A percentile compares a stretch with the other conserved stretches of the same genome.
phyloP scores from a whole-genome alignment of 2,888 invertebrate species.

The Dioctria rufipes region DNA sequence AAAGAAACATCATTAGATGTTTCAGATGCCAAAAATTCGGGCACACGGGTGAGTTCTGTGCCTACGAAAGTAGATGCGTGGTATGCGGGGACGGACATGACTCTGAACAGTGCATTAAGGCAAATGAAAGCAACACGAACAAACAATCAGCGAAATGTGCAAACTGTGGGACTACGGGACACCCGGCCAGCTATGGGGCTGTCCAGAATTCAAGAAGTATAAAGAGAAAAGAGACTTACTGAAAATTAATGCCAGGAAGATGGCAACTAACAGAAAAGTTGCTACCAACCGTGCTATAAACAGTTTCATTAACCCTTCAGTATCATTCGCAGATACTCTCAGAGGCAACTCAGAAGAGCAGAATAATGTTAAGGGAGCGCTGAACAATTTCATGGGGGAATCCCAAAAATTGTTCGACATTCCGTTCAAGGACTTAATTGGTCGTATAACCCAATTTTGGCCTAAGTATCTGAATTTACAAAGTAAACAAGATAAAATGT shows the following conservation, averaged over 20 bases:
- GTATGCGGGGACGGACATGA: not conserved
- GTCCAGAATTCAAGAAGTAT: not conserved
- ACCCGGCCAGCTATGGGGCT: not conserved
- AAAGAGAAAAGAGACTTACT: not conserved
- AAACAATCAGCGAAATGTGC: not conserved
- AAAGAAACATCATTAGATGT: not conserved
- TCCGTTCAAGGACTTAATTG: not conserved
- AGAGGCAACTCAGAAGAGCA: not conserved
- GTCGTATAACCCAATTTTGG: not conserved
- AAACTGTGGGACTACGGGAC: not conserved
- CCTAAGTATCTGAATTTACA: not conserved
- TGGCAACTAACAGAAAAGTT: not conserved
- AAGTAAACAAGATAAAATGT: not conserved
- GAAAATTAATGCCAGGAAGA: not conserved
- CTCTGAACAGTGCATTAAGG: not conserved
- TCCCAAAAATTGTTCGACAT: not conserved
- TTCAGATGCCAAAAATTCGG: not conserved
- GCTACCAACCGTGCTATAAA: not conserved
- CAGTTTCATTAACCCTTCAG: not conserved
- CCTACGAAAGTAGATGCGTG: not conserved
- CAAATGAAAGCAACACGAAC: not conserved
- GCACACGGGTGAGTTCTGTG: not conserved
- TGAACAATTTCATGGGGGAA: not conserved
- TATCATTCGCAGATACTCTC: not conserved
- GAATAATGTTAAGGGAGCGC: no score